Base-by-base conservation (phyloP, 2,797 vertebrate genomes). In the Girardinus metallicus region DNA sequence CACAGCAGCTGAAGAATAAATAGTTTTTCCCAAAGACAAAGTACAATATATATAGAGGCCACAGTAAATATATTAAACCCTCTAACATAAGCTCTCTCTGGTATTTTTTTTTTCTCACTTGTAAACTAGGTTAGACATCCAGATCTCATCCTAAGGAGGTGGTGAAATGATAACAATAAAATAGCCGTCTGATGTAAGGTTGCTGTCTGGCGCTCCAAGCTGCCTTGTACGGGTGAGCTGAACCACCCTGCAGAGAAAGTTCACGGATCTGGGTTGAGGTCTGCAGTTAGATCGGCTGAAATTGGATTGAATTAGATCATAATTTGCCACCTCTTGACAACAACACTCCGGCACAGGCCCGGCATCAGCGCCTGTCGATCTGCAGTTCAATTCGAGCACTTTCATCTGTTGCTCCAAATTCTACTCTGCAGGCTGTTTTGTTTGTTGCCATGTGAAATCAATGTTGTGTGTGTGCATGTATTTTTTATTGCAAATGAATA, bases 231-330 rank as follows among this genome's bases (percentile, higher is more conserved):
- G 43, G 76, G 39, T 78, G 57, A 85, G 64, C 68, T n/a, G 39
- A 41, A 31, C 29, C n/a, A 51, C 44, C 43, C 64, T 77, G 18
- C 34, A 43, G 31, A 72, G 64, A 31, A 49, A 74, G 76, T 68
- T 47, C 6, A 11, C 46, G 34, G 43, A 73, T 80, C 41, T 26
- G 34, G 72, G 21, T 80, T 26, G 57, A 75, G 49, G 18, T 79
- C 70, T 36, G 31, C 77, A 83, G 74, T 76, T 57, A 57, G 36
- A 70, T 68, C 13, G 49, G 34, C 47, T 75, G 41, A 85, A 79
- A 79, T 79, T 11, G 73, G 80, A 81, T 85, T 79, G 62, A 84
- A 75, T 75, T 74, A 75, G 73, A 70, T 75, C 62, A 31, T 76
- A 51, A 79, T 81, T 87, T 76, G 46, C 70, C 68, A 74, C 79